Evolutionary conservation across 2,888 invertebrate species (phyloP).

Genomic region (Eupsilia transversa): DNA sequence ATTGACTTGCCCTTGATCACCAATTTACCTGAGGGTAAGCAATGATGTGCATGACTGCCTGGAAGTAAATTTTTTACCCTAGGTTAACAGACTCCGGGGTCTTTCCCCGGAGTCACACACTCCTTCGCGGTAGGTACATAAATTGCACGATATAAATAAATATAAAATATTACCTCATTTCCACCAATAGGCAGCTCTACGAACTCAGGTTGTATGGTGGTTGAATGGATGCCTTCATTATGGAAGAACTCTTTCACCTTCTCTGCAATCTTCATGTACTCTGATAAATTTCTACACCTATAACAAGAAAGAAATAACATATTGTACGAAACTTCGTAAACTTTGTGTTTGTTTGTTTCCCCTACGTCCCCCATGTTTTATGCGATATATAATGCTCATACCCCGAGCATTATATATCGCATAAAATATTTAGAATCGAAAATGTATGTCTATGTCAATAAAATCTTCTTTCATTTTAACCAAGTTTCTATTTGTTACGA

Average conservation of each 20-base stretch:
- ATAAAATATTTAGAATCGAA: too few relatives aligned
- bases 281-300: conserved; percentile 97
- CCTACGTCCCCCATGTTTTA: too few relatives aligned
- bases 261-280: conserved; percentile 99
- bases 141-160: neutral
- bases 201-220: conserved; percentile 99
- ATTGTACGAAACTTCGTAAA: neutral
- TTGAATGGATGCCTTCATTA: conserved; percentile 99
- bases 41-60: neutral
- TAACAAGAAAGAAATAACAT: conserved; percentile 53
- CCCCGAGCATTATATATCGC: too few relatives aligned
- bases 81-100: neutral
- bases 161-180: conserved; percentile 78
- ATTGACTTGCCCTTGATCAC: neutral
- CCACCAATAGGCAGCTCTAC: conserved; percentile 93
- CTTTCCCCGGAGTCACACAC: too few relatives aligned
- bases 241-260: conserved; percentile 99
- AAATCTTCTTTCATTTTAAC: too few relatives aligned
- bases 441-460: too few relatives aligned
- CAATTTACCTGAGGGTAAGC: neutral
- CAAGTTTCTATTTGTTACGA: too few relatives aligned
- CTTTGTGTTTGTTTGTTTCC: neutral
- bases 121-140: neutral
- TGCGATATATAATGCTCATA: too few relatives aligned
- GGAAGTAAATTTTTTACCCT: neutral